These are phyloP conservation scores for Temnothorax curvispinosus DNA, from an alignment of 1,140 invertebrate species.

Conservation along the genomic window DNA sequence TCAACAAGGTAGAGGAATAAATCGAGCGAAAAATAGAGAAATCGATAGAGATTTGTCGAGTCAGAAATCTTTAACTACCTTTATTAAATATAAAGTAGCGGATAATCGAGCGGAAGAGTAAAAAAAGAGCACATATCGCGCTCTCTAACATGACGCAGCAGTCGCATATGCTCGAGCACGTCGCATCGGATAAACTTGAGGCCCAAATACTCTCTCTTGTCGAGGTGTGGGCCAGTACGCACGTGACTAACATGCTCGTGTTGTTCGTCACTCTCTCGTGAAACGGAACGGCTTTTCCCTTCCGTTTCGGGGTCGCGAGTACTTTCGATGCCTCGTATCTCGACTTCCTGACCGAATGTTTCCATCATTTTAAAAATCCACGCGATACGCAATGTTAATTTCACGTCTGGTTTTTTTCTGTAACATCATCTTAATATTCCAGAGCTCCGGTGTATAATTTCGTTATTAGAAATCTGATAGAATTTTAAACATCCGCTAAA, in stretches of 20 bases:
- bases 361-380: not conserved
- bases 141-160: slow-evolving; percentile 7
- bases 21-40: not conserved
- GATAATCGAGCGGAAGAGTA: not conserved
- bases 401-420: not conserved
- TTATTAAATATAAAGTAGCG: not conserved
- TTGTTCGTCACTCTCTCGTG: slow-evolving; percentile 64
- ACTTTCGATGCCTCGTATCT: slow-evolving; percentile 24
- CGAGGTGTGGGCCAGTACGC: slow-evolving; percentile 18
- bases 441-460: not conserved
- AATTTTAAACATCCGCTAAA: not conserved
- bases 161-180: not conserved
- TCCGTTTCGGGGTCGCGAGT: slow-evolving; percentile 35
- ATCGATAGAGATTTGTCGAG: slow-evolving; percentile 20
- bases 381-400: not conserved
- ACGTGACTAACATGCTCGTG: slow-evolving; percentile 33
- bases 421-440: not conserved
- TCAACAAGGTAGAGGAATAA: not conserved
- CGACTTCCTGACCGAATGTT: not conserved
- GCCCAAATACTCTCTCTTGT: slow-evolving; percentile 10
- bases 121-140: not conserved
- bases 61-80: slow-evolving; percentile 1
- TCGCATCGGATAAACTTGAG: not conserved
- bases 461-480: too few species aligned
- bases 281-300: slow-evolving; percentile 49